phyloP scores from a whole-genome alignment of 1,140 invertebrate species.

The Diachasmimorpha longicaudata region DNA sequence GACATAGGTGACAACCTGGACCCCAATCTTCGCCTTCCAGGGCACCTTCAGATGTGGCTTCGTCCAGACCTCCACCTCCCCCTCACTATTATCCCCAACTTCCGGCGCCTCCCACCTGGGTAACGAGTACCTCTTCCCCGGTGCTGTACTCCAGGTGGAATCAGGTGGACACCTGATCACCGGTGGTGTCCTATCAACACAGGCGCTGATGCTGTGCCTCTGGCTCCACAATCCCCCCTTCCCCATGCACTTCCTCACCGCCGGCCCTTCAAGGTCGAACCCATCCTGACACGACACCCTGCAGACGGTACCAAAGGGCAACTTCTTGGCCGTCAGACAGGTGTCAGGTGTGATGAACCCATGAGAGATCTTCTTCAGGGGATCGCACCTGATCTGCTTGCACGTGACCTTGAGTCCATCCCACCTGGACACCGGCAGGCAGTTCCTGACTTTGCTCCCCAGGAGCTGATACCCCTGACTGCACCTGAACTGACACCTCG shows the following conservation, averaged over 20 bases:
- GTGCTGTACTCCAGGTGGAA: conserved; percentile 51
- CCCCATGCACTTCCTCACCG: conserved; percentile 56
- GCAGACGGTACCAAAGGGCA: conserved; percentile 65
- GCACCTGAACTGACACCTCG: conserved; percentile 72
- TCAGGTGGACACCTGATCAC: conserved; percentile 64
- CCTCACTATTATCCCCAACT: conserved; percentile 42
- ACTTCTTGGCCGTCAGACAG: conserved; percentile 60
- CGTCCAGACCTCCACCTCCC: conserved; percentile 37
- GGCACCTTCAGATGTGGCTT: conserved; percentile 47
- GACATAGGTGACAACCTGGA: conserved; percentile 61
- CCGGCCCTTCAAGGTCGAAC: conserved; percentile 63
- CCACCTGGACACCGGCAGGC: conserved; percentile 74
- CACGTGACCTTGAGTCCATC: conserved; percentile 72
- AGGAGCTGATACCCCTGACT: conserved; percentile 70
- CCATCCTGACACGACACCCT: conserved; percentile 65
- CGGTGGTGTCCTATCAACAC: conserved; percentile 65
- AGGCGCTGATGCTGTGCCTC: conserved; percentile 54
- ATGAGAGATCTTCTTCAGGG: conserved; percentile 59
- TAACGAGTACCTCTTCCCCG: conserved; percentile 64
- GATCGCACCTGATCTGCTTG: conserved; percentile 68
- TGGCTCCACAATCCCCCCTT: conserved; percentile 61
- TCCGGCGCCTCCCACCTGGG: conserved; percentile 64
- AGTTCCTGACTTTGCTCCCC: conserved; percentile 71
- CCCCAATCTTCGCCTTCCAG: conserved; percentile 59
- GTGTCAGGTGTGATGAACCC: conserved; percentile 61